Conservation (phyloP, 2,888 invertebrate species). For the Scaptomyza flava region DNA sequence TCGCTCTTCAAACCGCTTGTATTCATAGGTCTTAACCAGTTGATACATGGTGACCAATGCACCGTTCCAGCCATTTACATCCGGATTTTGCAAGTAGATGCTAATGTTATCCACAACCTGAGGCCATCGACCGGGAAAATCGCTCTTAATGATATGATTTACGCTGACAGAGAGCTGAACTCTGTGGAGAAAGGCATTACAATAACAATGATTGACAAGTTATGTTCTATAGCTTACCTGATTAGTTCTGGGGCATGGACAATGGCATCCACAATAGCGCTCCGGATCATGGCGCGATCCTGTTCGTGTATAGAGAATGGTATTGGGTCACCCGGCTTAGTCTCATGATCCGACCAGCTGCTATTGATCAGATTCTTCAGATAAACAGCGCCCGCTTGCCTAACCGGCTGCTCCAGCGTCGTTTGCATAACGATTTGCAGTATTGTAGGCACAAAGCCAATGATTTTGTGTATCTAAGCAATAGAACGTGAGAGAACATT, state of each 20-base stretch:
- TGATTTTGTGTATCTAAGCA: constrained; percentile 94
- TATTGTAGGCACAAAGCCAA: constrained; percentile 97
- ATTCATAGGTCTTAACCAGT: constrained; percentile 96
- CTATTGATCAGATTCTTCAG: constrained; percentile 96
- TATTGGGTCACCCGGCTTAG: constrained; percentile 89
- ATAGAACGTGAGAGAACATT: constrained; percentile 23
- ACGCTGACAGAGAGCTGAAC: constrained; percentile 96
- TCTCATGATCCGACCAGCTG: constrained; percentile 94
- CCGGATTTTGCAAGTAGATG: constrained; percentile 96
- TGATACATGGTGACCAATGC: constrained; percentile 96
- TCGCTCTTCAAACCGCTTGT: constrained; percentile 95
- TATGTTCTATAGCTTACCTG: constrained; percentile 89
- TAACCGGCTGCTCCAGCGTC: constrained; percentile 94
- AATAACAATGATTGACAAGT: constrained; percentile 21
- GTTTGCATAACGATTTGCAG: constrained; percentile 97
- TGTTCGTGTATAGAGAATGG: constrained; percentile 97
- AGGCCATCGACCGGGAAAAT: constrained; percentile 98
- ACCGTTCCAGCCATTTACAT: constrained; percentile 94
- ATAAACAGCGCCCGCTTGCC: constrained; percentile 98
- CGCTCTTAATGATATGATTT: constrained; percentile 96
- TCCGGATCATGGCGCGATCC: constrained; percentile 96
- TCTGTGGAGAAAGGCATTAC: constrained; percentile 84
- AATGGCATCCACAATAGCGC: constrained; percentile 97
- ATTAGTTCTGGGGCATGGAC: constrained; percentile 96
- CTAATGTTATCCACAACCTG: constrained; percentile 98